These are phyloP conservation scores for Ictalurus punctatus DNA, from an alignment of 2,113 vertebrate species.

Conservation along the genomic window DNA sequence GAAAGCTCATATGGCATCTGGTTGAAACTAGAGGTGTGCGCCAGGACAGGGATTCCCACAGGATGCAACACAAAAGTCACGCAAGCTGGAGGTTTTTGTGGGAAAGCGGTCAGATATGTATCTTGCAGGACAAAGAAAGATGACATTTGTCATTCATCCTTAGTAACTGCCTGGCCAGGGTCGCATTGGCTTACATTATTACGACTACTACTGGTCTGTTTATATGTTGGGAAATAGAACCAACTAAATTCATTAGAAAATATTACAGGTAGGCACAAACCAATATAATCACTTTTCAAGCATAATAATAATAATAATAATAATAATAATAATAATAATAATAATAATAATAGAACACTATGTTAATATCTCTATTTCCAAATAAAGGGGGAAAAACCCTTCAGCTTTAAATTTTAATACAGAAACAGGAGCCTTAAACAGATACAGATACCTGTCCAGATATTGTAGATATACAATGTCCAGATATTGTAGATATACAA, in stretches of 20 bases:
- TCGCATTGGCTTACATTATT: not conserved
- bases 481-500: not conserved
- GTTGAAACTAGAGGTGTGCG: not conserved
- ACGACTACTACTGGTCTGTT: not conserved
- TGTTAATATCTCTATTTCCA: not conserved
- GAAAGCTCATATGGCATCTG: not conserved
- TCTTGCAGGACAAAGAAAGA: not conserved
- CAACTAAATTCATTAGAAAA: not conserved
- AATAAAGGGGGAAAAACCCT: not conserved
- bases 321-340: not conserved
- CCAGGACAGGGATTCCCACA: not conserved
- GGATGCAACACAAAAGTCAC: not conserved
- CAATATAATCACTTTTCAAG: not conserved
- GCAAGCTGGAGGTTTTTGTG: not conserved
- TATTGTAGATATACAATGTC: not conserved
- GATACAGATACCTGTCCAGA: not conserved
- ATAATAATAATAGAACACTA: not conserved
- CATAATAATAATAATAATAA: not conserved
- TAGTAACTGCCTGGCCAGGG: not conserved
- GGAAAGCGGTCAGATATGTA: not conserved
- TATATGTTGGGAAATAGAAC: not conserved
- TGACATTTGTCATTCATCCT: not conserved
- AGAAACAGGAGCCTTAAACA: not conserved
- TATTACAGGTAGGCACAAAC: not conserved
- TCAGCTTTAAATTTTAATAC: not conserved